Evolutionary conservation across 1,140 invertebrate species (phyloP), one percentile per base, ranked within the genome.

Genomic region (Drosophila pseudoobscura): DNA sequence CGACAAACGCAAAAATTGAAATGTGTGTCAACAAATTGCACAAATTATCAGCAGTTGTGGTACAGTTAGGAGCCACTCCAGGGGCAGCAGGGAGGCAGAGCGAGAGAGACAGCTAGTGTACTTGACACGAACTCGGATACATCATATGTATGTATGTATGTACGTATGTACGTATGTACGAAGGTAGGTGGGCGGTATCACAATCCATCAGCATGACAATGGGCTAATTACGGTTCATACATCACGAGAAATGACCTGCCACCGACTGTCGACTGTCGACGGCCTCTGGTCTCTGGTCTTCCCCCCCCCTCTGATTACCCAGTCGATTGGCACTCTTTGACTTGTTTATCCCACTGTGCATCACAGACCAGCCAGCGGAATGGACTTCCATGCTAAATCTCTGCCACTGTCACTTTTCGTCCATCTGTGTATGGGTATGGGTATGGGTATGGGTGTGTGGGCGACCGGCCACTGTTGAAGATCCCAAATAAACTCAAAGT

Each of bases 11-110:
- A 59, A 70, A 64, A 72, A 77, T 77, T 64, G 50, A 82, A 87
- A 85, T 87, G 82, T 87, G 83, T 87, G 82, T 82, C 82, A 87
- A 88, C 82, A 88, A 88, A 87, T 88, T 87, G 78, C 64, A 75
- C 82, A 80, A 85, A 85, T 85, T 85, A 73, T 72, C 61, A 74
- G 55, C 55, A 59, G 76, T 69, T 69, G 35, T 56, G 35, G 24
- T 44, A 8, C 26, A 52, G 47, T 41, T 49, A 6, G 35, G 7
- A 39, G 35, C 35, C 35, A 39, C 11, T 39, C 35, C 3, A 13
- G 35, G 35, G 35, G 35, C 35, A 39, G 3, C 2, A 39, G 11
- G 35, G 11, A 5, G 35, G 35, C 11, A 13, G 11, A 39, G 35
- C 35, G 35, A 39, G 35, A 11, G 35, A 39, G 11, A 11, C 35